Evolutionary conservation across 2,888 invertebrate species (phyloP), one percentile per base, ranked within the genome.

Genomic region (Suillia variegata): DNA sequence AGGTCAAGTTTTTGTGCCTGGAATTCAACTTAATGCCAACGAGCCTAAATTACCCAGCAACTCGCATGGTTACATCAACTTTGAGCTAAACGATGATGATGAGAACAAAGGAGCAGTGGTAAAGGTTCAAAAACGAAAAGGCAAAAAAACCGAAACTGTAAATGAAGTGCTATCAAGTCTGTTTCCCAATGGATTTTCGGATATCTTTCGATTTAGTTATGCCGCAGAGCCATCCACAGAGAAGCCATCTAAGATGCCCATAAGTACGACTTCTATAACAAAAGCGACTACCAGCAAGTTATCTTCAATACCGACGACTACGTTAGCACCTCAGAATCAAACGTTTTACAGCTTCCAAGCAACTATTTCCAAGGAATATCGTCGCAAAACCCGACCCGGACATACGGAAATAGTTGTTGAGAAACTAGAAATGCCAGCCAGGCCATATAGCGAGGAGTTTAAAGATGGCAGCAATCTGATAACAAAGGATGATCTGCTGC

Each of bases 401-500:
- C 77, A 78, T 55, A 77, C 75, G 0, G 68, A 79, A 52, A 78
- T 78, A 42, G 74, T 78, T 2, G 78, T 78, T 15, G 73, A 77
- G 48, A 69, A 74, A 56, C 56, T 75, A 10, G 64, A 67, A 15
- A 68, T 59, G 56, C 53, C 51, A 12, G 70, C 63, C 8, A 52
- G 59, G 42, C 75, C 76, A 33, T 83, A 84, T 1, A 83, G 83
- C 42, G 83, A 83, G 2, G 85, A 82, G 68, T 76, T 87, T 42
- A 85, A 61, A 5, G 72, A 78, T 42, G 73, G 74, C 59, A 75
- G 70, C 10, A 85, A 88, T 74, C 78, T 88, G 10, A 85, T 89
- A 61, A 83, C 86, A 0, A 87, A 87, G 62, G 85, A 87, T 70
- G 89, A 89, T 75, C 83, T 89, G 8, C 68, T 88, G 10, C 85